A percentile compares a stretch with the other conserved stretches of the same genome.
phyloP scores from a whole-genome alignment of 2,797 vertebrate species.

The Typhlichthys eigenmanni region DNA sequence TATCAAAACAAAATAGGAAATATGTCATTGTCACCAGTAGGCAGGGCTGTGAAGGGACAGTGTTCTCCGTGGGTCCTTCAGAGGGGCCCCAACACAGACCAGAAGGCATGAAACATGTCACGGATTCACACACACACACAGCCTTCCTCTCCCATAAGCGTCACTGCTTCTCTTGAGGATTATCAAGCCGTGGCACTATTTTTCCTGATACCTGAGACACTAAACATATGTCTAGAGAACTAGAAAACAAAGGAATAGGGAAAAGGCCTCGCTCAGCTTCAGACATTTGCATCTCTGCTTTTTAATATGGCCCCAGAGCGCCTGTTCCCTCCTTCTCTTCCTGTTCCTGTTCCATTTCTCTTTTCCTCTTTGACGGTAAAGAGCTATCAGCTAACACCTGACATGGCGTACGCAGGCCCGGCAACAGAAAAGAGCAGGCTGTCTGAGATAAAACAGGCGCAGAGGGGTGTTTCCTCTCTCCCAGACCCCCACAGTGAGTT shows the following conservation, averaged over 20 bases:
- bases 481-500: constrained; percentile 20
- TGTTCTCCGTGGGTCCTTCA: constrained; percentile 13
- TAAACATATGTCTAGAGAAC: constrained; percentile 25
- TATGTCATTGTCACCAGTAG: constrained; percentile 17
- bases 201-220: constrained; percentile 33
- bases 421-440: constrained; percentile 63
- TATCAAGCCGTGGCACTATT: constrained; percentile 44
- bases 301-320: constrained; percentile 60
- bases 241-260: constrained; percentile 19
- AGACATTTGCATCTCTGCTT: constrained; percentile 56
- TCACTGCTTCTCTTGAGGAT: constrained; percentile 22
- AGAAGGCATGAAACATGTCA: constrained; percentile 28
- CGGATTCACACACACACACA: constrained; percentile 1
- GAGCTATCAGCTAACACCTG: constrained; percentile 67
- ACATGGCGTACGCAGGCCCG: constrained; percentile 48
- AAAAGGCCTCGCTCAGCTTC: constrained; percentile 42
- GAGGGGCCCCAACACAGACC: constrained; percentile 24
- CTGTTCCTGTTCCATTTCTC: constrained; percentile 31
- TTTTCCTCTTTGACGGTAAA: constrained; percentile 48
- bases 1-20: too few relatives aligned
- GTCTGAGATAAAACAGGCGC: constrained; percentile 68
- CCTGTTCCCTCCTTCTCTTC: constrained; percentile 21
- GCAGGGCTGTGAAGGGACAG: constrained; percentile 10
- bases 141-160: background rate
- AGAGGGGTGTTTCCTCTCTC: constrained; percentile 31